phyloP scores from a whole-genome alignment of 2,797 vertebrate genomes.

The Acipenser ruthenus region DNA sequence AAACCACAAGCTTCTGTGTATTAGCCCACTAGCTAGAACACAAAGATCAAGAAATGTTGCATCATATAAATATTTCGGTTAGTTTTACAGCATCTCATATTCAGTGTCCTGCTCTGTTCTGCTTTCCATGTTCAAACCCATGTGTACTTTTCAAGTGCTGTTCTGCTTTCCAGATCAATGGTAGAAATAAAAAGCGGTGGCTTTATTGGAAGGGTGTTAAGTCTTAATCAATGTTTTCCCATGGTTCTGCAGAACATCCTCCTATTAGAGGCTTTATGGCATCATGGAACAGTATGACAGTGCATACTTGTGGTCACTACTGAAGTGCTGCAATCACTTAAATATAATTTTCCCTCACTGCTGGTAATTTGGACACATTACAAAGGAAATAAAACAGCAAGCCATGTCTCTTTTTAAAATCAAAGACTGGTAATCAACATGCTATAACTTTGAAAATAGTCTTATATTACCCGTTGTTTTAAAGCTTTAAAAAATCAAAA shows the following conservation, averaged over 20 bases:
- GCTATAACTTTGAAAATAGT: slow-evolving; percentile 19
- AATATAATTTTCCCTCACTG: slow-evolving; percentile 52
- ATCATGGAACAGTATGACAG: slow-evolving; percentile 7
- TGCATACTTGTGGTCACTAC: slow-evolving; percentile 61
- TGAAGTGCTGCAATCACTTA: slow-evolving; percentile 57
- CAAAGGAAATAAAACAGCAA: slow-evolving; percentile 58
- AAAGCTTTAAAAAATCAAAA: neutral
- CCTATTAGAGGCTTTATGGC: neutral
- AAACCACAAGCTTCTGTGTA: neutral
- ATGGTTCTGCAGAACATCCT: neutral
- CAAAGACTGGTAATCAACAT: slow-evolving; percentile 56
- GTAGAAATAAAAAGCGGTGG: neutral
- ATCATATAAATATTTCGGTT: neutral
- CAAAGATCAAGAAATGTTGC: neutral
- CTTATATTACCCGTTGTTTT: neutral
- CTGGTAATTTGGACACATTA: slow-evolving; percentile 49
- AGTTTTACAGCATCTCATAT: neutral
- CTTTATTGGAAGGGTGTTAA: neutral
- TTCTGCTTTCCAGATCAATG: too few species aligned
- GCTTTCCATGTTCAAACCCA: neutral
- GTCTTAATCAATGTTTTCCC: slow-evolving; percentile 3
- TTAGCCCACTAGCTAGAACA: slow-evolving; percentile 1
- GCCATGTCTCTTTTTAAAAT: slow-evolving; percentile 58
- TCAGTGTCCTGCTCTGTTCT: slow-evolving; percentile 1
- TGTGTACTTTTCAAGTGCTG: neutral